Evolutionary conservation across 2,797 vertebrate genomes (phyloP), one percentile per base, ranked within the genome.

Genomic region (Tragopan temminckii): DNA sequence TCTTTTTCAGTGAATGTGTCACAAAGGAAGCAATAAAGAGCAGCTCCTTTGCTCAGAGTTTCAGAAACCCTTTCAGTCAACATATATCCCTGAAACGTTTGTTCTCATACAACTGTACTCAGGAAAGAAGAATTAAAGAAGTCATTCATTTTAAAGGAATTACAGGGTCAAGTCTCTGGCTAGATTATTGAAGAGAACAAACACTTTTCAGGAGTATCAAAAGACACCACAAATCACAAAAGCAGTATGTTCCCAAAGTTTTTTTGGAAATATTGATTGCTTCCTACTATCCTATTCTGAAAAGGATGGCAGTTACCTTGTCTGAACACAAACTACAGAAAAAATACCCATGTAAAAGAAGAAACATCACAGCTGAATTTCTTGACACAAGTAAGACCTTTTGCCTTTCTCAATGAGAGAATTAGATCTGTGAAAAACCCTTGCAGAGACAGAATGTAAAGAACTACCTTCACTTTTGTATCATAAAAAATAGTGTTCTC

Each of bases 161-260:
- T 46, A 95, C 83, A 84, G 74, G 83, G 87, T 93, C 95, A 96
- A 61, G 64, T 71, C 67, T 89, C 83, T 72, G 76, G 59, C 57
- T 93, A 84, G 72, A 86, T 92, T 95, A 85, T 52, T 77, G 75
- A 96, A 88, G 66, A 89, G 95, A 94, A 90, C 69, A 96, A 94
- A 91, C 53, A 53, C 48, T 85, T 53, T 90, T 76, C 72, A 94
- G 63, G 24, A 58, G 57, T 77, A 90, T 94, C 78, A 95, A 90
- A 95, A 85, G 75, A 71, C 35, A 87, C 43, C 20, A 14, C 57
- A 86, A 93, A 36, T 70, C 48, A 95, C 29, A 94, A 95, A 94
- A 86, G 46, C 74, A 63, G 58, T 40, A 78, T 80, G 64, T 75
- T 94, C 36, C 14, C 62, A 57, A 58, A 79, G 88, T 83, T 96